phyloP scores from a whole-genome alignment of 35 echinoderm and acorn worm species.

The Apostichopus californicus region DNA sequence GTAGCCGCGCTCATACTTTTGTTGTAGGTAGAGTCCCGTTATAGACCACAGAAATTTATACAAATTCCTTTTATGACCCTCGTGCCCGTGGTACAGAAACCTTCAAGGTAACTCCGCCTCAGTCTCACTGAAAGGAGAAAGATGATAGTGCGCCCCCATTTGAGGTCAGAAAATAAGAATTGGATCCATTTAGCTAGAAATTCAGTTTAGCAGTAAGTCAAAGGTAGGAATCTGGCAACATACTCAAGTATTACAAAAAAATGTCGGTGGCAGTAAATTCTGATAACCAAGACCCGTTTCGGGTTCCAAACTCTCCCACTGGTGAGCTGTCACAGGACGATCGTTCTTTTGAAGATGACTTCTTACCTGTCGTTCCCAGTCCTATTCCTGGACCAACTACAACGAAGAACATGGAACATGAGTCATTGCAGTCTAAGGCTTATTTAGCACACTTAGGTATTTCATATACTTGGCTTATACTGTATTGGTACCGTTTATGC shows the following conservation, averaged over 20 bases:
- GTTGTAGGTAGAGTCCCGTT: no score
- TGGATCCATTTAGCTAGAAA: no score
- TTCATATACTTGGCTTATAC: not conserved
- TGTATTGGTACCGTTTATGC: not conserved
- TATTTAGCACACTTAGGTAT: slow-evolving; percentile 41
- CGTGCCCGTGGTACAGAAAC: no score
- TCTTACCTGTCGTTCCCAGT: not conserved
- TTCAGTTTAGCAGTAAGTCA: not conserved
- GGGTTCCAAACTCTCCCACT: slow-evolving; percentile 11
- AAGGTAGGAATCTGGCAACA: not conserved
- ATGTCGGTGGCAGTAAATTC: not conserved
- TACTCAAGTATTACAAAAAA: not conserved
- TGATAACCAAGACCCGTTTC: not conserved
- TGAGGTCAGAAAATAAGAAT: no score
- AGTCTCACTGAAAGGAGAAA: no score
- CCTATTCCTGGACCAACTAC: slow-evolving; percentile 25
- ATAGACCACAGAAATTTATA: no score
- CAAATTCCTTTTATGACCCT: no score
- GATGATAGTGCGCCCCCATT: no score
- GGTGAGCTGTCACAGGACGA: not conserved
- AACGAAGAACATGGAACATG: slow-evolving; percentile 1
- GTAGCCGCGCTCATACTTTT: no score
- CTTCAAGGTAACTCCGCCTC: no score
- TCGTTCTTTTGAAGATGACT: slow-evolving; percentile 22
- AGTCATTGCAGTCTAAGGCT: slow-evolving; percentile 9